Evolutionary conservation across 2,797 vertebrate species (phyloP).

Genomic region (Pagetopsis macropterus): DNA sequence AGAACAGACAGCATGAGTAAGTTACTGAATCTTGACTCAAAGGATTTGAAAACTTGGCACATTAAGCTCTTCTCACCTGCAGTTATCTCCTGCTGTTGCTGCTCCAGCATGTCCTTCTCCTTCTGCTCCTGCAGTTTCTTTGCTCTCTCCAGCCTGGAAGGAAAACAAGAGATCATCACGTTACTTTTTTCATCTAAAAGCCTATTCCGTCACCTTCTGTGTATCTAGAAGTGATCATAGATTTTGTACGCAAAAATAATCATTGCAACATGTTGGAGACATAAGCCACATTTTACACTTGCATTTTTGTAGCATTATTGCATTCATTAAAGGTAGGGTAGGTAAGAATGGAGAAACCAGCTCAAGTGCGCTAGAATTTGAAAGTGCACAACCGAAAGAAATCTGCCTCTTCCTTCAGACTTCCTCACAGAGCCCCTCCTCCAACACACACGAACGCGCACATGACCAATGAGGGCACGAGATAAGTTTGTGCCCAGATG

Average conservation of each 20-base stretch:
- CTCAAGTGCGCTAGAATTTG: too few species aligned
- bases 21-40: background rate
- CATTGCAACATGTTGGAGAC: background rate
- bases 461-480: too few species aligned
- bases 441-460: too few species aligned
- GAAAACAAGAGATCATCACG: background rate
- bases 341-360: too few species aligned
- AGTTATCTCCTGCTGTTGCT: slow-evolving; percentile 89
- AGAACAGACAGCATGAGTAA: slow-evolving; percentile 12
- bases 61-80: slow-evolving; percentile 81
- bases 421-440: too few species aligned
- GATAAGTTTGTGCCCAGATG: too few species aligned
- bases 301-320: background rate
- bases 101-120: slow-evolving; percentile 95
- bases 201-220: background rate
- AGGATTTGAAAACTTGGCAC: background rate
- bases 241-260: background rate
- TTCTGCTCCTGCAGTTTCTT: slow-evolving; percentile 98
- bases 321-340: background rate
- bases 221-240: slow-evolving; percentile 5
- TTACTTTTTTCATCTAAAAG: background rate
- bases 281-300: background rate
- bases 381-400: too few species aligned
- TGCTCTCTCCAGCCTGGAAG: slow-evolving; percentile 92
- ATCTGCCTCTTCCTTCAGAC: too few species aligned